Evolutionary conservation across 2,113 vertebrate species (phyloP).

Genomic region (Mus musculus): GRCm39 chr12:111964501-111965000

Average conservation of each 20-base stretch:
- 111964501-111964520: background rate
- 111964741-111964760: background rate
- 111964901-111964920: background rate
- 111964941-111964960: no score
- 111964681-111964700: background rate
- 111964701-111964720: background rate
- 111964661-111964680: background rate
- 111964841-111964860: background rate
- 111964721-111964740: background rate
- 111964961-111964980: no score
- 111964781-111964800: background rate
- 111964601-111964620: background rate
- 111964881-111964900: background rate
- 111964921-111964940: background rate
- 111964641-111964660: background rate
- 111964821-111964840: background rate
- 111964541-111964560: no score
- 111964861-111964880: background rate
- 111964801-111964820: background rate
- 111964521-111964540: background rate
- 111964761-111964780: background rate
- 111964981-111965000: background rate
- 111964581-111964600: accelerated
- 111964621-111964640: background rate
- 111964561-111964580: background rate